phyloP scores from a whole-genome alignment of 2,888 invertebrate genomes.

The Epiblema foenella region DNA sequence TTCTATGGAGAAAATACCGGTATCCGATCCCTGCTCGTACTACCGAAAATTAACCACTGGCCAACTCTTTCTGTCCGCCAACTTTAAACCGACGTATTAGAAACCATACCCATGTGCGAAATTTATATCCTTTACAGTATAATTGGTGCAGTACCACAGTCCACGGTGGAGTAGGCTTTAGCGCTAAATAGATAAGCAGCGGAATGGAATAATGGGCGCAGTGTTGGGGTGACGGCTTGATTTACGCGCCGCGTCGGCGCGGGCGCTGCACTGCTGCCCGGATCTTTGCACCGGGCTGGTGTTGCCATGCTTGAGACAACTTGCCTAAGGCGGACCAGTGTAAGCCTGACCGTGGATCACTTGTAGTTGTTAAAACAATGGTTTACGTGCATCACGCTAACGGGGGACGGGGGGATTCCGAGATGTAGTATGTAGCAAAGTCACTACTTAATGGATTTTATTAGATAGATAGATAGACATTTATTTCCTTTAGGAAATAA shows the following conservation, averaged over 20 bases:
- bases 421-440: not conserved
- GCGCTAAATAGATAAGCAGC: slow-evolving; percentile 28
- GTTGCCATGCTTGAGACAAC: not conserved
- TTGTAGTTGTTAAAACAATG: not conserved
- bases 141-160: not conserved
- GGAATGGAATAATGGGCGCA: slow-evolving; percentile 24
- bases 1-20: too few species aligned
- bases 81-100: too few species aligned
- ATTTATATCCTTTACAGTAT: too few species aligned
- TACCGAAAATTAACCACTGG: too few species aligned
- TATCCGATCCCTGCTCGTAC: too few species aligned
- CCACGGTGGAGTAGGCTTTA: slow-evolving; percentile 19
- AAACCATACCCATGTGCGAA: too few species aligned
- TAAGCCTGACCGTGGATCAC: not conserved
- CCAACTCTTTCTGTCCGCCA: too few species aligned
- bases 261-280: not conserved
- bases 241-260: slow-evolving; percentile 17
- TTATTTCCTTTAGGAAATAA: too few species aligned
- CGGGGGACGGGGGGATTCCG: not conserved
- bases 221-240: slow-evolving; percentile 19
- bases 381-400: not conserved
- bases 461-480: too few species aligned
- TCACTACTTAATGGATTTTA: too few species aligned
- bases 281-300: slow-evolving; percentile 1
- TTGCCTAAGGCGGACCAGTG: too few species aligned